Base-by-base conservation (phyloP, 2,113 vertebrate species). In the Pedionomus torquatus region DNA sequence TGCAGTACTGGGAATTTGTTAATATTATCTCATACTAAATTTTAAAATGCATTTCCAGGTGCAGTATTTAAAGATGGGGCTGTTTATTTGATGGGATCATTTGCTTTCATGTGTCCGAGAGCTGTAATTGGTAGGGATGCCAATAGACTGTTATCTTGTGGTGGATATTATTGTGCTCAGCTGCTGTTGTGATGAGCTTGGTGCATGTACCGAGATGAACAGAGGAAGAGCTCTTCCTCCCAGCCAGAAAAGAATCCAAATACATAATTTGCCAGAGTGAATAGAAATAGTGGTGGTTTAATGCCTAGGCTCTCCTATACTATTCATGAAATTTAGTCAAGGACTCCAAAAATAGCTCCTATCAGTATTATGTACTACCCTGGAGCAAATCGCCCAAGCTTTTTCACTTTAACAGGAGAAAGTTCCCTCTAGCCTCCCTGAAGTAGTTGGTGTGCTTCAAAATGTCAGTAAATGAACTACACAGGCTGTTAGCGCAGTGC, bases 1-100 rank as follows among this genome's bases (percentile, higher is more conserved):
- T 81, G 79, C 84, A 93, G n/a, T 93, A 69, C 89, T 80, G 82
- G 87, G 90, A 95, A 94, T 95, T 76, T 49, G 64, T 90, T 90
- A 20, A n/a, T 84, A 72, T 80, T 80, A 54, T 71, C 75, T 85
- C 58, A 17, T 81, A 86, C 25, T 84, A 18, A 43, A 81, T 92
- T 79, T 79, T 48, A 23, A 70, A 95, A 18, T 57, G 87, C 21
- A 9, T 89, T 85, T 87, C 31, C 83, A 90, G 80, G 55, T 91
- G 71, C 51, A 46, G 51, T 35, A 17, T 48, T 77, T 84, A 51
- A 70, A 91, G 66, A 14, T 31, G 77, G 49, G 52, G 57, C 71
- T 75, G 71, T 65, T 82, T 48, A 4, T 64, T 37, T 84, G 57
- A 17, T 60, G 74, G 58, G 37, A 37, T 76, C 28, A 1, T 18